Conservation (phyloP, 2,888 invertebrate genomes). For the Platycheirus rosarum region DNA sequence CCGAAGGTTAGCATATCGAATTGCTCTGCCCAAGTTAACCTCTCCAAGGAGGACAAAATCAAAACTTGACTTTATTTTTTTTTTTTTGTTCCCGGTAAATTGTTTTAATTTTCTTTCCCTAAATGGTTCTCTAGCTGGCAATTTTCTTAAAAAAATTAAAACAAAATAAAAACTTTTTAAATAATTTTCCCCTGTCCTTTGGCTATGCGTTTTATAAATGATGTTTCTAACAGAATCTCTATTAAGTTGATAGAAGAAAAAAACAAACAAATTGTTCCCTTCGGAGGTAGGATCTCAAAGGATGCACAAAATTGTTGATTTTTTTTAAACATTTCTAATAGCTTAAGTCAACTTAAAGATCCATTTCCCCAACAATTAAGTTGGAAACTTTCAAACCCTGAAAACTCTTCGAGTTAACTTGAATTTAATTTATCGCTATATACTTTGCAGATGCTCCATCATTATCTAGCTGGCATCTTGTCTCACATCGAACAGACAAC, state of each 20-base stretch:
- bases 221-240: slow-evolving; percentile 9
- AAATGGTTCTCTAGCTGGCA: not conserved
- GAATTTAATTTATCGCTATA: not conserved
- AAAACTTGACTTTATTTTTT: not conserved
- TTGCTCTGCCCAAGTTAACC: not conserved
- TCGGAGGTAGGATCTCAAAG: slow-evolving; percentile 7
- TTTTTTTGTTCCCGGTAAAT: not conserved
- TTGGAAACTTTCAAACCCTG: not conserved
- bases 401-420: slow-evolving; percentile 12
- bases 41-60: not conserved
- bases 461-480: slow-evolving; percentile 20
- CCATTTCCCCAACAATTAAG: slow-evolving; percentile 11
- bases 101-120: slow-evolving; percentile 10
- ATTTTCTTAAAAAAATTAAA: slow-evolving; percentile 18
- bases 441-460: slow-evolving; percentile 32
- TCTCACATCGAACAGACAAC: slow-evolving; percentile 14
- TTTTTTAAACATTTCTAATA: not conserved
- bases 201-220: not conserved
- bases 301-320: slow-evolving; percentile 4
- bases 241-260: not conserved
- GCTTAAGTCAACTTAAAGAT: slow-evolving; percentile 2
- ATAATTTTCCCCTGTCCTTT: slow-evolving; percentile 4
- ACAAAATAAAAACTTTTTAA: slow-evolving; percentile 20
- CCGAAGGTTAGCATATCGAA: slow-evolving; percentile 20
- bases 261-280: not conserved